Percentiles rank a stretch among this genome's conserved stretches.
Evolutionary conservation across 2,113 vertebrate species (phyloP).

Genomic region (Chaetorhynchus papuensis): DNA sequence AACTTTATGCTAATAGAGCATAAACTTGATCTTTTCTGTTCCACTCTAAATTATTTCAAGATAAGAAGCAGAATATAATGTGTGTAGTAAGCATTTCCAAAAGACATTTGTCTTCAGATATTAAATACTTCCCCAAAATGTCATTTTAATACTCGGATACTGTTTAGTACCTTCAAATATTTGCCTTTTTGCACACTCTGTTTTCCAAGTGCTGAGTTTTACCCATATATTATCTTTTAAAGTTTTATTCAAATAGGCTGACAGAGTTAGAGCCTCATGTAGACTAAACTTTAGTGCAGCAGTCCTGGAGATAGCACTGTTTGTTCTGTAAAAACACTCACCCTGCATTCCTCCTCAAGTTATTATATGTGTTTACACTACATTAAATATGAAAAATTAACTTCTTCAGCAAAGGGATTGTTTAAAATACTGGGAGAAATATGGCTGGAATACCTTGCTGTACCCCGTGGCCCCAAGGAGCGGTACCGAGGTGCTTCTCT

Average conservation of each 20-base stretch:
- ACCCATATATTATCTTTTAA: constrained; percentile 32
- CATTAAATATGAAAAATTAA: constrained; percentile 65
- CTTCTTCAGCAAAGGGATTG: neutral
- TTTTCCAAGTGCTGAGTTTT: constrained; percentile 51
- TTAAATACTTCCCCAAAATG: constrained; percentile 64
- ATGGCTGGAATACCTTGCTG: neutral
- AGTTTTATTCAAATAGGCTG: constrained; percentile 58
- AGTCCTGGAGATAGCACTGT: constrained; percentile 46
- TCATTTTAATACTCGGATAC: constrained; percentile 53
- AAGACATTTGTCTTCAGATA: constrained; percentile 51
- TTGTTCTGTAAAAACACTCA: constrained; percentile 51
- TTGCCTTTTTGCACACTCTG: constrained; percentile 42
- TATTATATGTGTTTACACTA: constrained; percentile 59
- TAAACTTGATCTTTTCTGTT: constrained; percentile 63
- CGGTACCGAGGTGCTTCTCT: rapidly evolving
- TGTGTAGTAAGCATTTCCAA: constrained; percentile 59
- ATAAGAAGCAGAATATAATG: constrained; percentile 58
- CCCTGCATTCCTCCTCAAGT: constrained; percentile 24
- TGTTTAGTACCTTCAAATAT: constrained; percentile 63
- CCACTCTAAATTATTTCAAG: constrained; percentile 58
- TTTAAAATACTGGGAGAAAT: constrained; percentile 34
- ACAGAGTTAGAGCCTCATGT: neutral
- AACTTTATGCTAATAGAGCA: constrained; percentile 67
- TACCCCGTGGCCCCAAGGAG: neutral
- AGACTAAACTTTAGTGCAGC: constrained; percentile 54